Percentiles rank a stretch among this genome's conserved stretches.
Conservation (phyloP, 2,113 vertebrate species). For the Lagopus muta region DNA sequence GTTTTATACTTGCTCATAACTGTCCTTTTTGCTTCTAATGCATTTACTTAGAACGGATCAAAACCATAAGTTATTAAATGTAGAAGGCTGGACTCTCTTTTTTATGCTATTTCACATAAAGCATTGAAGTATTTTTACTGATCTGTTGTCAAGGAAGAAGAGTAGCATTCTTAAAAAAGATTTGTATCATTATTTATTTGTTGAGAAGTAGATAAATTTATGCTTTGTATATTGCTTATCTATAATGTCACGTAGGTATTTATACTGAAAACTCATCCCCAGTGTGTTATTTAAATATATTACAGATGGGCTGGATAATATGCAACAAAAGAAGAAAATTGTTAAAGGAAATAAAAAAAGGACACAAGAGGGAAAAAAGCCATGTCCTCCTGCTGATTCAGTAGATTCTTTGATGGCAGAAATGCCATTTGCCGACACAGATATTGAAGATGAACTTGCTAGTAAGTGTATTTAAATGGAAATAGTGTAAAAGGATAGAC, state of each 20-base stretch:
- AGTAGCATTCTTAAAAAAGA: not conserved
- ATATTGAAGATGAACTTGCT: slow-evolving; percentile 80
- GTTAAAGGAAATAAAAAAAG: slow-evolving; percentile 13
- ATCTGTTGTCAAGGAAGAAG: slow-evolving; percentile 5
- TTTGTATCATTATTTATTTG: not conserved
- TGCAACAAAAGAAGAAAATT: slow-evolving; percentile 54
- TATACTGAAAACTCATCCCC: not conserved
- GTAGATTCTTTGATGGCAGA: slow-evolving; percentile 76
- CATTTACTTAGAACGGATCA: not conserved
- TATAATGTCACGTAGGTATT: not conserved
- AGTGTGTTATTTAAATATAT: slow-evolving; percentile 33
- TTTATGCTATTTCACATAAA: not conserved
- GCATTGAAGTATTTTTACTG: not conserved
- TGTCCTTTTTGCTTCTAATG: fast-evolving
- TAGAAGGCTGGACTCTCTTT: not conserved
- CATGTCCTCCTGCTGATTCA: not conserved
- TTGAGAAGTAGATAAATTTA: not conserved
- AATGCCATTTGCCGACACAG: slow-evolving; percentile 82
- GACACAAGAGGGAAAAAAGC: slow-evolving; percentile 25
- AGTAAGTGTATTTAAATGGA: slow-evolving; percentile 73
- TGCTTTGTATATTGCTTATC: not conserved
- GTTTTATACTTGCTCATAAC: not conserved
- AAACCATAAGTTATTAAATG: not conserved
- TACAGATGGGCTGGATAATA: slow-evolving; percentile 60
- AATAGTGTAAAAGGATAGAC: not conserved